Percentiles rank a stretch among this genome's conserved stretches.
These are phyloP conservation scores for Sula dactylatra DNA, from an alignment of 2,113 vertebrate species.

Conservation along the genomic window DNA sequence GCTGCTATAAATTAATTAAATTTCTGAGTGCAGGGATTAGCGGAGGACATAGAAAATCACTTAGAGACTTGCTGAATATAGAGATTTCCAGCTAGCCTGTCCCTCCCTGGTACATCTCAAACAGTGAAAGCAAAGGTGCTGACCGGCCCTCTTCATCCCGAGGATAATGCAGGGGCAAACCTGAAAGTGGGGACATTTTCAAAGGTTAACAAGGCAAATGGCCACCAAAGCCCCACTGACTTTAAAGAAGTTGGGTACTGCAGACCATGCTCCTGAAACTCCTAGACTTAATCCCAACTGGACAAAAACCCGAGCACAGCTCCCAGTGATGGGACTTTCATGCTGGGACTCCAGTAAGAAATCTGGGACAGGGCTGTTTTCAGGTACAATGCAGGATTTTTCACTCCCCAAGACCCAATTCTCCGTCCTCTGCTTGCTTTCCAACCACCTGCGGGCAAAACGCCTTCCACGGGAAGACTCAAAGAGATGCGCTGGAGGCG, in stretches of 20 bases:
- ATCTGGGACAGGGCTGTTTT: not conserved
- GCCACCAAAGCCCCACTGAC: not conserved
- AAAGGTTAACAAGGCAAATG: not conserved
- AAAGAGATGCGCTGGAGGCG: rapidly evolving
- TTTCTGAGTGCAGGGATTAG: not conserved
- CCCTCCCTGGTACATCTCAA: not conserved
- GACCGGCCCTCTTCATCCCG: not conserved
- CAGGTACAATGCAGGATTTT: not conserved
- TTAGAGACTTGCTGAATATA: not conserved
- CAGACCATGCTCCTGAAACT: not conserved
- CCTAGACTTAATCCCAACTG: not conserved
- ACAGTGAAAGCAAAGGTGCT: not conserved
- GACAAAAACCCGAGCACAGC: not conserved
- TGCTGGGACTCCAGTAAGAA: not conserved
- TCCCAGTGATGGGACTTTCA: not conserved
- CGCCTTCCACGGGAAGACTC: not conserved
- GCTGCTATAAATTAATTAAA: not conserved
- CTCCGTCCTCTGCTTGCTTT: not conserved
- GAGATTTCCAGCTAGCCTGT: not conserved
- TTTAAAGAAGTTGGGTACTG: not conserved
- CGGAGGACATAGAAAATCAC: not conserved
- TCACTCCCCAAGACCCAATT: not conserved
- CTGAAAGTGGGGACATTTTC: not conserved
- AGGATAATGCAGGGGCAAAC: not conserved
- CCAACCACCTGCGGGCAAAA: not conserved